Evolutionary conservation across 2,888 invertebrate genomes (phyloP), one percentile per base, ranked within the genome.

Genomic region (Thera obeliscata): DNA sequence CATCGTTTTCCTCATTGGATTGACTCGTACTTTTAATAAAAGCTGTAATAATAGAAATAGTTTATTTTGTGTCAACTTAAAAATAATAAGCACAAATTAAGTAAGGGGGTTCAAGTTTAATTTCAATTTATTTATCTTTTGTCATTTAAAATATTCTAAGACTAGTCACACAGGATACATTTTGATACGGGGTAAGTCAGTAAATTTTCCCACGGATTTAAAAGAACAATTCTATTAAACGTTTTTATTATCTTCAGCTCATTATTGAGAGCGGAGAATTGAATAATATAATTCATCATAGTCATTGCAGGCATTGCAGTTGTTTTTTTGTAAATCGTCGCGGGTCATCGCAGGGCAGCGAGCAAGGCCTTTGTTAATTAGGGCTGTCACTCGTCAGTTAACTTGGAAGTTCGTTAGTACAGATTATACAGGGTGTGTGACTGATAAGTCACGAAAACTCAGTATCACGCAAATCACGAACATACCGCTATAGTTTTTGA

Each of bases 331-430:
- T 22, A 22, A 22, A 22, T 60, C 65, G n/a, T 54, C 48, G 63
- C 33, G 33, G 67, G 73, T 67, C 71, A 67, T 50, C 12, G 46
- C 59, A 69, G 73, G 66, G 64, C 69, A 66, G 60, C 61, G 54
- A 56, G 50, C 65, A 71, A 73, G 71, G 73, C 57, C 67, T 46
- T 33, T 60, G 55, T 38, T 64, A 8, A 49, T 8, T 60, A 73
- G 71, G 73, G 73, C 35, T 71, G 59, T 38, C 64, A 58, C 35
- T 8, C 2, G 6, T 56, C 7, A 4, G 11, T 59, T 46, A 46
- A 46, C 43, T 9, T 46, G 43, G 9, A 46, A 46, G 43, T 46
- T 46, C 43, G 8, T 46, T 46, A 46, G 43, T 46, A 9, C 43
- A 46, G 43, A 9, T 46, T 9, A 46, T 46, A 46, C 43, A 46